Conservation (phyloP, 2,113 vertebrate species). For the Rissa tridactyla region DNA sequence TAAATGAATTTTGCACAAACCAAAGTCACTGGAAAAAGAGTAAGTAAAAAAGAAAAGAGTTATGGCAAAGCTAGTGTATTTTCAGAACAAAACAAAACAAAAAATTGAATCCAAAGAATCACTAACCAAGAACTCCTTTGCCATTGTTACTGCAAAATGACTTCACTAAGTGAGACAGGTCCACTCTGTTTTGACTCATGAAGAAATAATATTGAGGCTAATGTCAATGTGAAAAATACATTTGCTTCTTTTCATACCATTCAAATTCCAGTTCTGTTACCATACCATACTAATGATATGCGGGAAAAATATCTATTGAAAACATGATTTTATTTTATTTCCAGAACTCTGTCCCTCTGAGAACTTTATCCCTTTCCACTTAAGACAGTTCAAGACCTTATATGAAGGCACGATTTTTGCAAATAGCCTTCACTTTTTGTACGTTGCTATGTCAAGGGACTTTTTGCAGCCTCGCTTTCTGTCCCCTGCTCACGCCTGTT, state of each 20-base stretch:
- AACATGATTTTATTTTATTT: background rate
- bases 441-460: background rate
- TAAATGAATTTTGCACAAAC: background rate
- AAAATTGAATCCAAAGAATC: background rate
- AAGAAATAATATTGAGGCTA: background rate
- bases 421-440: background rate
- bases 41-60: background rate
- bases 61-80: background rate
- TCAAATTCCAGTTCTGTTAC: background rate
- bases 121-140: background rate
- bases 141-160: background rate
- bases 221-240: background rate
- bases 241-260: background rate
- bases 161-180: background rate
- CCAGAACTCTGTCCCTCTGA: background rate
- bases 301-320: background rate
- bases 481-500: rapidly evolving
- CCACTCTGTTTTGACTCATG: background rate
- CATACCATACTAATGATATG: background rate
- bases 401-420: background rate
- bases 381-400: background rate
- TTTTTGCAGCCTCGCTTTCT: background rate
- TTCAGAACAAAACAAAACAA: background rate
- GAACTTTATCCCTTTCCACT: background rate
- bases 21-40: background rate